A percentile compares a stretch with the other conserved stretches of the same genome.
These are phyloP conservation scores for Oligia fasciuncula DNA, from an alignment of 2,888 invertebrate genomes.

Conservation along the genomic window DNA sequence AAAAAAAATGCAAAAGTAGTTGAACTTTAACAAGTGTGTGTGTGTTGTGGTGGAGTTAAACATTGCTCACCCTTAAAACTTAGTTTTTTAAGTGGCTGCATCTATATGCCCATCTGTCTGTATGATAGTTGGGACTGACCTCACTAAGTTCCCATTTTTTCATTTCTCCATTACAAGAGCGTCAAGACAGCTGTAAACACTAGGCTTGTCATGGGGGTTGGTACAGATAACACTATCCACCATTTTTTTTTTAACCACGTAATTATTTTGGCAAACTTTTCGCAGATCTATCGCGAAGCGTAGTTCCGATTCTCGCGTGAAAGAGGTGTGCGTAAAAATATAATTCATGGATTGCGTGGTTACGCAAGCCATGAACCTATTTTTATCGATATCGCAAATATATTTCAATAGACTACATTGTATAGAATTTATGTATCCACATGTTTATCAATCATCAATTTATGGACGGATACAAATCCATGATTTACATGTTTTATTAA, in stretches of 20 bases:
- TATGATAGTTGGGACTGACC: not conserved
- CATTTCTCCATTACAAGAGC: not conserved
- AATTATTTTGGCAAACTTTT: not conserved
- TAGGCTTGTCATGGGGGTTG: not conserved
- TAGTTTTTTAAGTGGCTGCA: not conserved
- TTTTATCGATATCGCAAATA: conserved; percentile 3
- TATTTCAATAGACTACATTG: conserved; percentile 7
- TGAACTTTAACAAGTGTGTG: no score
- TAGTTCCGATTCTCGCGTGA: not conserved
- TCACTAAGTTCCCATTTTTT: not conserved
- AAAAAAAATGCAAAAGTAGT: no score
- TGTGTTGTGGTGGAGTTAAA: not conserved
- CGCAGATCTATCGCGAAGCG: not conserved
- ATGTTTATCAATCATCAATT: conserved; percentile 1
- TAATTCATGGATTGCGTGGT: not conserved
- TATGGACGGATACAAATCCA: not conserved
- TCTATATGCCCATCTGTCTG: not conserved
- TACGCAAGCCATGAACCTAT: not conserved
- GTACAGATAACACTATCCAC: not conserved
- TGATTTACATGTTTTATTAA: conserved; percentile 15
- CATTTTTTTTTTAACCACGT: not conserved
- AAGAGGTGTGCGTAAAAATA: not conserved
- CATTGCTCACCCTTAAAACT: not conserved
- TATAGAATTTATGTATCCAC: conserved; percentile 7
- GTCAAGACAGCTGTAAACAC: not conserved